Conservation (phyloP, 2,797 vertebrate species). For the Crax fasciolata region DNA sequence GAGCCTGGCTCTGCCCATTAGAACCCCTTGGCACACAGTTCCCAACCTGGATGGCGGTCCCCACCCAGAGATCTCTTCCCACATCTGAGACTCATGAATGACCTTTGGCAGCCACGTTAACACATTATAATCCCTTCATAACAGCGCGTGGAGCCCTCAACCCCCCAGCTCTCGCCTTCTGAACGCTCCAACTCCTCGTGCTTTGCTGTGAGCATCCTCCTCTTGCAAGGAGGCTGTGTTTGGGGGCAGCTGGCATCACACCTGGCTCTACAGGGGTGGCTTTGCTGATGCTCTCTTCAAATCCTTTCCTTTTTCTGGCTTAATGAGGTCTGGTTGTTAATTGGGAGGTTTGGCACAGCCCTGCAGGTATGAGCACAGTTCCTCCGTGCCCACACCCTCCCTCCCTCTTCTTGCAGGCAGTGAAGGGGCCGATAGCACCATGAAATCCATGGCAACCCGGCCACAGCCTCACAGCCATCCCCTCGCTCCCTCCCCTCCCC, state of each 20-base stretch:
- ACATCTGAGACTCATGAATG: background rate
- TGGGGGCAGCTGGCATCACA: background rate
- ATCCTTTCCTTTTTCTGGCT: background rate
- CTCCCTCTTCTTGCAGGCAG: background rate
- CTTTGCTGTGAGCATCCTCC: background rate
- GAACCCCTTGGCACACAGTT: fast-evolving
- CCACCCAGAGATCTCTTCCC: background rate
- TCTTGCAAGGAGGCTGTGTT: background rate
- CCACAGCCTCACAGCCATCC: background rate
- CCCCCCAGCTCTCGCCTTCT: background rate
- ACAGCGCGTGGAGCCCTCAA: background rate
- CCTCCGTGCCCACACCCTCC: background rate
- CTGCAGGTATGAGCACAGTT: constrained; percentile 19
- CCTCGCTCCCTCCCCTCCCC: background rate
- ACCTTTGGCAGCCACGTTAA: background rate
- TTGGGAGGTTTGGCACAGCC: background rate
- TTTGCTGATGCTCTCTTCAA: background rate
- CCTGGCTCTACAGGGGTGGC: background rate
- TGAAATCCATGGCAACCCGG: constrained; percentile 68
- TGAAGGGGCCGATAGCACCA: background rate
- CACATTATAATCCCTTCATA: constrained; percentile 8
- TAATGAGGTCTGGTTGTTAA: background rate
- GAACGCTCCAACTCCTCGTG: fast-evolving
- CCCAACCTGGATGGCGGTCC: background rate
- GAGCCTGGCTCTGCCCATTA: fast-evolving